A percentile compares a stretch with the other conserved stretches of the same genome.
Conservation (phyloP, 2,113 vertebrate genomes). For the Physeter macrocephalus region DNA sequence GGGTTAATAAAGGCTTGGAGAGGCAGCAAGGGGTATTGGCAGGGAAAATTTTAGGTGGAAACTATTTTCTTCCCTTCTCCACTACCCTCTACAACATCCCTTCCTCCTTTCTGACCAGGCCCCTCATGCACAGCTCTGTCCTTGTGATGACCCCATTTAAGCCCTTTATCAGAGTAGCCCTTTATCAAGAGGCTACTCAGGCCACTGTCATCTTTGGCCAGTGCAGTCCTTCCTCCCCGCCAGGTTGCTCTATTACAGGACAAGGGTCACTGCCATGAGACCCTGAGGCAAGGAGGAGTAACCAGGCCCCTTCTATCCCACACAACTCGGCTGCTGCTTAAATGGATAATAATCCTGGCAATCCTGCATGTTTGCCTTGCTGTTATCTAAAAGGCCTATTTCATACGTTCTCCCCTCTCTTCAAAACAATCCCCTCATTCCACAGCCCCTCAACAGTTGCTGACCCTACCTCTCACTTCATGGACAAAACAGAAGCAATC, state of each 20-base stretch:
- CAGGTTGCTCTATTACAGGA: neutral
- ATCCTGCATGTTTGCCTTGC: neutral
- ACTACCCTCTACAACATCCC: neutral
- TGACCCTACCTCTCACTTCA: neutral
- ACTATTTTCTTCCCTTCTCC: neutral
- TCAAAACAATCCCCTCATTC: neutral
- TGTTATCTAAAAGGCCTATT: neutral
- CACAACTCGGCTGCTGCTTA: neutral
- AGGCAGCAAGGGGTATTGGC: neutral
- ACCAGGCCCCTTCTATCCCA: neutral
- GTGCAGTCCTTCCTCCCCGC: neutral
- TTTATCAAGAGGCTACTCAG: neutral
- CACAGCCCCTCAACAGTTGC: neutral
- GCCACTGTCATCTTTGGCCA: neutral
- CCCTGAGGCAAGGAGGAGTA: neutral
- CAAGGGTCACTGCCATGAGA: neutral
- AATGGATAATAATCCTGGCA: neutral
- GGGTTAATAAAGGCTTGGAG: neutral
- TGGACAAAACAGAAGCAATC: neutral
- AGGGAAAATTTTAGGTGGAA: neutral
- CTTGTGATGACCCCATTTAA: neutral
- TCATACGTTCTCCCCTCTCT: neutral
- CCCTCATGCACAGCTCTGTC: neutral
- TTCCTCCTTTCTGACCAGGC: neutral
- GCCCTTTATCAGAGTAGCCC: neutral